phyloP scores from a whole-genome alignment of 92 coral and sea anemone species.

The Umimayanthus kanabou region DNA sequence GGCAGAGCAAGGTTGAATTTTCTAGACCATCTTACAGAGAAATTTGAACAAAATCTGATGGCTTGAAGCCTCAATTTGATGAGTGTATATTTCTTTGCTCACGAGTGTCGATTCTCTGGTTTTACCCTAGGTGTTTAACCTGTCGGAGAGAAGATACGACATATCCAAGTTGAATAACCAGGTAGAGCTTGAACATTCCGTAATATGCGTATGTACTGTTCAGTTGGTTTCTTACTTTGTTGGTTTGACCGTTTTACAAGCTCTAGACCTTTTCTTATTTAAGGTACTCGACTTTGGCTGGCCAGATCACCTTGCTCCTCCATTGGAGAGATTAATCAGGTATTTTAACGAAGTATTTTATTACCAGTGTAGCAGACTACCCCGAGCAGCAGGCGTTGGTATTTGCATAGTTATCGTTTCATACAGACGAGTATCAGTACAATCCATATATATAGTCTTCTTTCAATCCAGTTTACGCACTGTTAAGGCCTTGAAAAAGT shows the following conservation, averaged over 20 bases:
- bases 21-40: not conserved
- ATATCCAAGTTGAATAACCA: slow-evolving; percentile 93
- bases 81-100: not conserved
- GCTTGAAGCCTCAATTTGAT: not conserved
- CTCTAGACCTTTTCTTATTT: not conserved
- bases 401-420: not conserved
- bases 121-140: slow-evolving; percentile 81
- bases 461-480: not conserved
- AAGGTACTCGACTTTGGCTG: slow-evolving; percentile 99
- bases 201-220: not conserved
- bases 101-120: not conserved
- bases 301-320: slow-evolving; percentile 99
- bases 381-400: not conserved
- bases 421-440: too few relatives aligned
- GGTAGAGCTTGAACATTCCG: slow-evolving; percentile 43
- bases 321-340: slow-evolving; percentile 92
- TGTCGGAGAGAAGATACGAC: slow-evolving; percentile 97
- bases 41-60: not conserved
- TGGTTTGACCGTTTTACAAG: not conserved
- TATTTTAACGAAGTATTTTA: slow-evolving; percentile 18
- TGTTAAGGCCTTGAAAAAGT: not conserved
- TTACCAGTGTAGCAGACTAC: too few relatives aligned
- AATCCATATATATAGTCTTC: too few relatives aligned
- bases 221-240: not conserved
- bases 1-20: too few relatives aligned